A percentile compares a stretch with the other conserved stretches of the same genome.
These are phyloP conservation scores for Mesocricetus auratus DNA, from an alignment of 2,113 vertebrate genomes.

Conservation along the genomic window DNA sequence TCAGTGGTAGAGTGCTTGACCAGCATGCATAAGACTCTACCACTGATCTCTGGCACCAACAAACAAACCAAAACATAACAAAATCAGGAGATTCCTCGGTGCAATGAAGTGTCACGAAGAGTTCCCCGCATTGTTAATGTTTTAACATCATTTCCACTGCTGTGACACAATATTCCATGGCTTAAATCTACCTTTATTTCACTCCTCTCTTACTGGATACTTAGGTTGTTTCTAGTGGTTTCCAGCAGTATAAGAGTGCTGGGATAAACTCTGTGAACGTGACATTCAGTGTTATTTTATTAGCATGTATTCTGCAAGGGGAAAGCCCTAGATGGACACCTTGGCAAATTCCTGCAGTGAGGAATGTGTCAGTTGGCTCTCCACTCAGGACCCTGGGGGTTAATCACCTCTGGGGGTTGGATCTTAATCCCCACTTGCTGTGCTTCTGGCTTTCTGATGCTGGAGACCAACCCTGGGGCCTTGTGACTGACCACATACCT, in stretches of 20 bases:
- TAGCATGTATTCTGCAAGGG: neutral
- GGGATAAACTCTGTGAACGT: neutral
- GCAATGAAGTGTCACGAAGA: neutral
- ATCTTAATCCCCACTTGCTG: neutral
- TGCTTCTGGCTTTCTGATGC: neutral
- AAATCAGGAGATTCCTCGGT: neutral
- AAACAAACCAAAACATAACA: neutral
- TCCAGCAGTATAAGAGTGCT: neutral
- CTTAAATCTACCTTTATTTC: neutral
- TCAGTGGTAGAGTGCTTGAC: neutral
- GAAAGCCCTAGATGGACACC: neutral
- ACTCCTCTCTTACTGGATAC: neutral
- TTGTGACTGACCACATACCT: neutral
- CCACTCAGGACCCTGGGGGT: neutral
- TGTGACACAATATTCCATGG: neutral
- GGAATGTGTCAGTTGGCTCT: neutral
- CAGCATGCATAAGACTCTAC: neutral
- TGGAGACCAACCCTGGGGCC: neutral
- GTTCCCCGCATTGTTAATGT: neutral
- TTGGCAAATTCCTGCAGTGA: neutral
- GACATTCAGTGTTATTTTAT: neutral
- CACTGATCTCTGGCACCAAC: too few relatives aligned
- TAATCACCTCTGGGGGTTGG: neutral
- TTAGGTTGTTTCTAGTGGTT: neutral
- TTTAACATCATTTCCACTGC: neutral